A percentile compares a stretch with the other conserved stretches of the same genome.
These are phyloP conservation scores for Eurytemora carolleeae DNA, from an alignment of 1,140 invertebrate genomes.

Conservation along the genomic window DNA sequence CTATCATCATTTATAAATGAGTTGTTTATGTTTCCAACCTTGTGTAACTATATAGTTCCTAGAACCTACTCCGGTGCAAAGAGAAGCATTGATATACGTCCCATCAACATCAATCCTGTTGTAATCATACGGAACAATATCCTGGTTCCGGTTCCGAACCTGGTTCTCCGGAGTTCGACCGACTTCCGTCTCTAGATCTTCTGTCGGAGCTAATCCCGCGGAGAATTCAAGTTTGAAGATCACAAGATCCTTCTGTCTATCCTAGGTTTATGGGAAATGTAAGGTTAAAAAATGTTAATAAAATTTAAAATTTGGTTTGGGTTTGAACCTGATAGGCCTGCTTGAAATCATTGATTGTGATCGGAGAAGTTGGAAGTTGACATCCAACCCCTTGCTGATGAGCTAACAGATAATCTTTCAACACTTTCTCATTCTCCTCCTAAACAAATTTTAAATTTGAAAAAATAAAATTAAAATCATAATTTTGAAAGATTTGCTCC, in stretches of 20 bases:
- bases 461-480: no score
- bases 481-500: not conserved
- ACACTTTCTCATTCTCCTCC: not conserved
- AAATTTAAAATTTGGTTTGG: not conserved
- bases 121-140: slow-evolving; percentile 1
- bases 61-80: not conserved
- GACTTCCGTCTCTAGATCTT: not conserved
- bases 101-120: not conserved
- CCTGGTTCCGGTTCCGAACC: not conserved
- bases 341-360: not conserved
- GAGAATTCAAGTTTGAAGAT: not conserved
- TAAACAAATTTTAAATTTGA: no score
- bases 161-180: not conserved
- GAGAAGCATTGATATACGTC: not conserved
- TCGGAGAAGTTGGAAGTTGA: not conserved
- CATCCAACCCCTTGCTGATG: not conserved
- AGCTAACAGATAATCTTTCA: not conserved
- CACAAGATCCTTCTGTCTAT: not conserved
- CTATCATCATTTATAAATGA: no score
- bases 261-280: no score
- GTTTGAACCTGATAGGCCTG: not conserved
- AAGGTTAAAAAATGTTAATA: no score
- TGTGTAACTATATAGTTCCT: not conserved
- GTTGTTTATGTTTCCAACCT: no score
- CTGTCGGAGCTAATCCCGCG: not conserved